These are phyloP conservation scores for Podiceps cristatus DNA, from an alignment of 2,113 vertebrate species.

Conservation along the genomic window DNA sequence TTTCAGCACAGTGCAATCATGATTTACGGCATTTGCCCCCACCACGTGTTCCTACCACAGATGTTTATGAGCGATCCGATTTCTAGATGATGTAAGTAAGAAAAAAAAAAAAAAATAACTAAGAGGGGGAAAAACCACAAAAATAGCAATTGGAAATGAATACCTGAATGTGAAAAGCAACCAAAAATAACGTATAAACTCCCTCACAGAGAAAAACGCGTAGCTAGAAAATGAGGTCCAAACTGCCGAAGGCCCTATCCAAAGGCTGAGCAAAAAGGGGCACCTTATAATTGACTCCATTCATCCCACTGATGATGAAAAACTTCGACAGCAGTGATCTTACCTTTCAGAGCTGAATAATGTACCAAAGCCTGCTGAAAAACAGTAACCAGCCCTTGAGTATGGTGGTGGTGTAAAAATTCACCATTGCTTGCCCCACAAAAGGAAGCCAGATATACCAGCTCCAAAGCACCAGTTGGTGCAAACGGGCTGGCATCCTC, in stretches of 20 bases:
- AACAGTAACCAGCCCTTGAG: neutral
- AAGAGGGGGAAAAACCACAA: neutral
- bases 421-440: rapidly evolving
- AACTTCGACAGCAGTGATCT: neutral
- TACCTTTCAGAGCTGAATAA: neutral
- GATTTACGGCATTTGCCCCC: neutral
- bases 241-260: neutral
- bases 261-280: neutral
- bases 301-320: neutral
- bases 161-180: neutral
- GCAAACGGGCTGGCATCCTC: neutral
- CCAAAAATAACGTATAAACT: neutral
- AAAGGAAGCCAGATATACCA: neutral
- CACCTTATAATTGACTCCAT: neutral
- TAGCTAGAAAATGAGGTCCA: neutral
- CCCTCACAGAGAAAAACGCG: neutral
- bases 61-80: rapidly evolving
- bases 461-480: neutral
- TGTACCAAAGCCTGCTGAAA: neutral
- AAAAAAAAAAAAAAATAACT: neutral
- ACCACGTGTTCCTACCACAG: neutral
- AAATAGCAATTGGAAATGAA: neutral
- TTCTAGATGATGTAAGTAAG: neutral
- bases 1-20: neutral
- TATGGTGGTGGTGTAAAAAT: neutral